Evolutionary conservation across 64 coral and sea anemone genomes (phyloP).

Genomic region (Porites australiensis): DNA sequence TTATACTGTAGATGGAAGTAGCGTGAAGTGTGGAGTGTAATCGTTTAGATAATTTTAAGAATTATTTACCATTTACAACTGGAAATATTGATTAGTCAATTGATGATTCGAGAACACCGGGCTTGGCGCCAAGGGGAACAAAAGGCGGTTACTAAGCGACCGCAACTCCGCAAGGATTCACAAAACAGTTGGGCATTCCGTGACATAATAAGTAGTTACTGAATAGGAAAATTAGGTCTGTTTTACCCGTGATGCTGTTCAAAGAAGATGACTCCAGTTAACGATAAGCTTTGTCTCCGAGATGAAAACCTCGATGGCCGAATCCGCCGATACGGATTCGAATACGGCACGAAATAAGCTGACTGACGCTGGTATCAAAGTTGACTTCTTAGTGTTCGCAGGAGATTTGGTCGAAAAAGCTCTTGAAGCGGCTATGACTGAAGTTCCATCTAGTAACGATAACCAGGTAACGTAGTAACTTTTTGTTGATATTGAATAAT

Average conservation of each 20-base stretch:
- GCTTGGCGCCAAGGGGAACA: background rate
- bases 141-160: constrained; percentile 48
- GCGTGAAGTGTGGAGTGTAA: too few species aligned
- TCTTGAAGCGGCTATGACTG: constrained; percentile 27
- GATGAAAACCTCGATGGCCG: background rate
- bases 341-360: background rate
- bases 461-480: background rate
- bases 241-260: background rate
- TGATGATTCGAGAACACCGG: background rate
- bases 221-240: background rate
- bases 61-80: background rate
- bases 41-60: background rate
- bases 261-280: constrained; percentile 4
- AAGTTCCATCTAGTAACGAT: background rate
- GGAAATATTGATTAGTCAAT: background rate
- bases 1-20: too few species aligned
- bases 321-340: background rate
- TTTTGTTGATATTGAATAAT: background rate
- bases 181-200: constrained; percentile 4
- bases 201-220: background rate
- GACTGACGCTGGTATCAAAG: background rate
- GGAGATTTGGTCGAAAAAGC: constrained; percentile 25
- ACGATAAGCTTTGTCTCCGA: background rate
- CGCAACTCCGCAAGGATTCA: background rate
- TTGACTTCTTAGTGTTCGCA: background rate